phyloP scores from a whole-genome alignment of 2,113 vertebrate genomes.

The Elephas maximus region DNA sequence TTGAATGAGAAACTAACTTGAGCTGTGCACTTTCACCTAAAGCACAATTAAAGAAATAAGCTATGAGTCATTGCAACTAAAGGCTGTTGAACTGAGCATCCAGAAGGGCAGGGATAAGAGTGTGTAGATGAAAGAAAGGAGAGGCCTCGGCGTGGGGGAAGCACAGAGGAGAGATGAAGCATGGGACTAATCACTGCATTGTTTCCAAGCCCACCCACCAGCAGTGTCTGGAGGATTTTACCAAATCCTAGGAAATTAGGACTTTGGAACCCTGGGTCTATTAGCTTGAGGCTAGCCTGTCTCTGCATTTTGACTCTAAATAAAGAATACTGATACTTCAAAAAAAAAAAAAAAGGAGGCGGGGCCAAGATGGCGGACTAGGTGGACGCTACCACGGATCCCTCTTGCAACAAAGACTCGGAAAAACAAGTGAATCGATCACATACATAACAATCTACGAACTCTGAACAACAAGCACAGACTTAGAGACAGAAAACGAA shows the following conservation, averaged over 20 bases:
- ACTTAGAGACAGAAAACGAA: no score
- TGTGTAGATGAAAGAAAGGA: neutral
- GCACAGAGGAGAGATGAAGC: neutral
- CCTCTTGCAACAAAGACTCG: no score
- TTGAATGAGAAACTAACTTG: no score
- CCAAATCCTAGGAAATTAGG: conserved; percentile 46
- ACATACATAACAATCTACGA: no score
- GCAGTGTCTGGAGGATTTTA: conserved; percentile 35
- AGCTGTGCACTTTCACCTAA: no score
- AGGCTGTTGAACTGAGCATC: neutral
- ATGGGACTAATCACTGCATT: neutral
- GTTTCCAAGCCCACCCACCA: conserved; percentile 38
- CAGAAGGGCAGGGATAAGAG: neutral
- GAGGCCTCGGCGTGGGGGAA: neutral
- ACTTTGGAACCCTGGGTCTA: conserved; percentile 3
- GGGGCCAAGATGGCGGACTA: no score
- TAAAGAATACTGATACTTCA: neutral
- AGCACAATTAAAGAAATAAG: neutral
- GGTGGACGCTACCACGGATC: no score
- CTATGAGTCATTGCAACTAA: conserved; percentile 40
- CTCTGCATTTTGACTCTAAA: conserved; percentile 50
- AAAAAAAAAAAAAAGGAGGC: neutral
- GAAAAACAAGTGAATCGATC: no score
- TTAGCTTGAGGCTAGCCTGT: neutral
- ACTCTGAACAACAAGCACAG: no score